Percentiles rank a stretch among this genome's conserved stretches.
phyloP scores from a whole-genome alignment of 2,113 vertebrate species.

The Channa maculata region DNA sequence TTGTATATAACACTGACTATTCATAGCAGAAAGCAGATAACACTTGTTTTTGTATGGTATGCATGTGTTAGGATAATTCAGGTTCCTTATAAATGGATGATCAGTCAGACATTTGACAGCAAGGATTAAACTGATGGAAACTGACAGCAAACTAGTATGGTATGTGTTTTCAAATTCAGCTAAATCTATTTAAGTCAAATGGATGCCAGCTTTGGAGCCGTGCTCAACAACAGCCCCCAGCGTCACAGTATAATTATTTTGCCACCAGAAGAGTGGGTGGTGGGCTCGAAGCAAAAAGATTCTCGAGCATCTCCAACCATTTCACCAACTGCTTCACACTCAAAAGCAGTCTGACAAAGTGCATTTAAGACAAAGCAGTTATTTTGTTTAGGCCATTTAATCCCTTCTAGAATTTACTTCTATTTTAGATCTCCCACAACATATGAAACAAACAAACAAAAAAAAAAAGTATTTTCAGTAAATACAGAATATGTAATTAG shows the following conservation, averaged over 20 bases:
- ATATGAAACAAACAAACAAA: conserved; percentile 7
- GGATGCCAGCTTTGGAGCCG: conserved; percentile 42
- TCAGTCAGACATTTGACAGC: conserved; percentile 22
- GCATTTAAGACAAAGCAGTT: conserved; percentile 1
- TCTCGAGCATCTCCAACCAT: conserved; percentile 56
- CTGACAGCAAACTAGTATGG: conserved; percentile 9
- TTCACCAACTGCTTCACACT: conserved; percentile 34
- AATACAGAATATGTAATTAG: conserved; percentile 48
- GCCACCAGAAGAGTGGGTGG: conserved; percentile 61
- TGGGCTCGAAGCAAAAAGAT: conserved; percentile 37
- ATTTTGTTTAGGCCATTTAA: not conserved
- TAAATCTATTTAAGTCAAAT: conserved; percentile 54
- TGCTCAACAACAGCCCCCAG: conserved; percentile 46
- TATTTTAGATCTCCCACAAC: not conserved
- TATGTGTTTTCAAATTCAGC: conserved; percentile 26
- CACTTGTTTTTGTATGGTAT: not conserved
- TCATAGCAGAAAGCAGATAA: conserved; percentile 4
- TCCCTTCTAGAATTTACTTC: not conserved
- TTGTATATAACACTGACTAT: not conserved
- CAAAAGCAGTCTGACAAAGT: conserved; percentile 5
- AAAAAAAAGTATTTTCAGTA: conserved; percentile 37
- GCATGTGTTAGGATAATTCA: not conserved
- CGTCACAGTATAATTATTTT: conserved; percentile 47
- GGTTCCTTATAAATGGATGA: not conserved
- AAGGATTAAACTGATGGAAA: conserved; percentile 25